Conservation (phyloP, 2,113 vertebrate species). For the Propithecus coquereli region DNA sequence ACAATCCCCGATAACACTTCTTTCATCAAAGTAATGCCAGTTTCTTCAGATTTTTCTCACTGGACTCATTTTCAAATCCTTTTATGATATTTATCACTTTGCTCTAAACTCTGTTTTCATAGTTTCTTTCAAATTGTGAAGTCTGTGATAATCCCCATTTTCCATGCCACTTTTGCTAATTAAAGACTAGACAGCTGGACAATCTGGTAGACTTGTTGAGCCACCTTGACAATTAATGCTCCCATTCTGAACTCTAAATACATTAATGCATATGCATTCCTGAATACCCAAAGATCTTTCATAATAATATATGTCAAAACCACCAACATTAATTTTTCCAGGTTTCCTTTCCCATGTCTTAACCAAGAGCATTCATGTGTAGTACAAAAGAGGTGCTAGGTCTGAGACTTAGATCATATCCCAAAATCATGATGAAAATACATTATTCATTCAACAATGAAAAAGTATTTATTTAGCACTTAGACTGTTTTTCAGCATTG, state of each 20-base stretch:
- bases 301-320: background rate
- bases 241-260: background rate
- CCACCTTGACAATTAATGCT: background rate
- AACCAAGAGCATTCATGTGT: background rate
- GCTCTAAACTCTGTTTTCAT: background rate
- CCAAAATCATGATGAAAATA: constrained; percentile 9
- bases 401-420: background rate
- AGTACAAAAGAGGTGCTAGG: background rate
- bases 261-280: background rate
- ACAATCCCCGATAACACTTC: background rate
- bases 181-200: constrained; percentile 21
- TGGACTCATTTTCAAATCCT: background rate
- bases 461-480: background rate
- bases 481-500: background rate
- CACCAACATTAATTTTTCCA: background rate
- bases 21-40: background rate
- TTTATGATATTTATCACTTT: background rate
- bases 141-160: background rate
- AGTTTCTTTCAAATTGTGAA: constrained; percentile 28
- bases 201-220: background rate
- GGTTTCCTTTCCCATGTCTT: background rate
- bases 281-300: background rate
- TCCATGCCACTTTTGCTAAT: background rate
- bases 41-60: constrained; percentile 30
- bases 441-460: background rate